phyloP scores from a whole-genome alignment of 2,888 invertebrate species.

The Acanthacorydalis orientalis region DNA sequence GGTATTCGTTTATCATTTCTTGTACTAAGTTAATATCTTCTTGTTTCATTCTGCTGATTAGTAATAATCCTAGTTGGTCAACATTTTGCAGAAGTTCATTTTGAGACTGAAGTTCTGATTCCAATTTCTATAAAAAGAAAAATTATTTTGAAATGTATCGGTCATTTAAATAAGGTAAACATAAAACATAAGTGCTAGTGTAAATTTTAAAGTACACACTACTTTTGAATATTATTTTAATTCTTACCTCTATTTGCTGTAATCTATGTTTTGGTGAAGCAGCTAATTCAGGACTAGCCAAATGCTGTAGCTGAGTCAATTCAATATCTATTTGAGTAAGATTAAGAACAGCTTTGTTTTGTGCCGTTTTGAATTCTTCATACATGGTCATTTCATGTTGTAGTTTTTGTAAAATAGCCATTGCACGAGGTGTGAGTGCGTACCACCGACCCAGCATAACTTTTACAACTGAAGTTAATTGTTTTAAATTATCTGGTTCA shows the following conservation, averaged over 20 bases:
- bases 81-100: constrained; percentile 34
- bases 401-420: constrained; percentile 37
- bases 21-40: constrained; percentile 37
- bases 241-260: constrained; percentile 31
- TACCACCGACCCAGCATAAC: constrained; percentile 46
- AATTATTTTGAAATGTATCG: too few species aligned
- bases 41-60: constrained; percentile 37
- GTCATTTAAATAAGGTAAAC: too few species aligned
- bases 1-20: constrained; percentile 47
- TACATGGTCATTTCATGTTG: constrained; percentile 40
- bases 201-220: constrained; percentile 1
- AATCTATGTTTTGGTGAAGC: constrained; percentile 25
- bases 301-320: constrained; percentile 49
- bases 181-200: too few species aligned
- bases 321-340: constrained; percentile 55
- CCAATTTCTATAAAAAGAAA: constrained; percentile 25
- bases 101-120: constrained; percentile 35
- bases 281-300: constrained; percentile 31
- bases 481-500: constrained; percentile 49
- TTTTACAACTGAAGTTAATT: constrained; percentile 41
- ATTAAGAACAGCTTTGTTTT: constrained; percentile 51
- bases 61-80: constrained; percentile 39
- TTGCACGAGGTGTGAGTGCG: constrained; percentile 38
- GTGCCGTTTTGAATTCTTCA: constrained; percentile 51
- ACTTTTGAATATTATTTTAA: constrained; percentile 11